Conservation (phyloP, 2,797 vertebrate genomes). For the Diplodus puntazzo region DNA sequence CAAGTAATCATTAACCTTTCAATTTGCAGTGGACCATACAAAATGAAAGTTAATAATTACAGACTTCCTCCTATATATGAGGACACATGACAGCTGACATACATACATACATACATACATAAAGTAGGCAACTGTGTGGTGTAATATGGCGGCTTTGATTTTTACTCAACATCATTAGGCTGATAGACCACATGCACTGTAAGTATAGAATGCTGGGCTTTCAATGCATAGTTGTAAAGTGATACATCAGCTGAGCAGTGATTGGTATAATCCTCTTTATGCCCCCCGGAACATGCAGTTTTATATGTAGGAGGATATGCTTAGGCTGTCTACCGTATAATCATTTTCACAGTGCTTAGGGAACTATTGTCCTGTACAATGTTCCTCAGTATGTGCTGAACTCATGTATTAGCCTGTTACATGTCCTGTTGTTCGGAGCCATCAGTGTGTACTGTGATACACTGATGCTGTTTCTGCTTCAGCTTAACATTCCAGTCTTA, state of each 20-base stretch:
- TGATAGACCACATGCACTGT: background rate
- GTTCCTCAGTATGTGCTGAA: conserved; percentile 16
- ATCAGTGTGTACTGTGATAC: conserved; percentile 43
- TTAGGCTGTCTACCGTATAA: background rate
- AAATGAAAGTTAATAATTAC: too few species aligned
- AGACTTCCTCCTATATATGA: background rate
- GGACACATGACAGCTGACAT: too few species aligned
- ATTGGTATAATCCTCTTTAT: background rate
- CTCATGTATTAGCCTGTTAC: conserved; percentile 23
- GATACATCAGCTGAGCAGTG: background rate
- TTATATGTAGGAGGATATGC: conserved; percentile 10
- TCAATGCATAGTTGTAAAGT: background rate
- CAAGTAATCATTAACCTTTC: background rate
- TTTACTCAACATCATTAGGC: background rate
- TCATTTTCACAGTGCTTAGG: conserved; percentile 15
- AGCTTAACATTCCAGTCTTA: conserved; percentile 73
- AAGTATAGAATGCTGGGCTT: background rate
- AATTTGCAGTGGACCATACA: too few species aligned
- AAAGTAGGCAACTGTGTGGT: background rate
- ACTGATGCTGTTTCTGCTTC: conserved; percentile 50
- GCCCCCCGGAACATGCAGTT: background rate
- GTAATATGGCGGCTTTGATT: background rate
- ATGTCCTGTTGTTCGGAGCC: conserved; percentile 39
- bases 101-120: too few species aligned
- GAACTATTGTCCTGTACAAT: conserved; percentile 11